Evolutionary conservation across 1,140 invertebrate species (phyloP).

Genomic region (Bilobella aurantiaca): DNA sequence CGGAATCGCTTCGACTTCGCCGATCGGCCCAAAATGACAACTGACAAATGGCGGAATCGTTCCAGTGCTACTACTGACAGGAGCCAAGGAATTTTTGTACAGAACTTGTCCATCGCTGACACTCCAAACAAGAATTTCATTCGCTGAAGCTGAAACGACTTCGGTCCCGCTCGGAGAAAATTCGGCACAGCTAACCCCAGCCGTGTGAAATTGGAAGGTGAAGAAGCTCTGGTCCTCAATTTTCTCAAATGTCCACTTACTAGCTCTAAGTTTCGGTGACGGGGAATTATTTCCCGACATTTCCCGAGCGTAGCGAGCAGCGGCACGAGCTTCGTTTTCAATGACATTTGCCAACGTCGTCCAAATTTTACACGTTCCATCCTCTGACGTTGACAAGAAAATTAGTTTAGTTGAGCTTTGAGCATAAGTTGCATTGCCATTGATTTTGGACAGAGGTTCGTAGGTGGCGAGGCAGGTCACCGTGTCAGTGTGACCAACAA

Average conservation of each 20-base stretch:
- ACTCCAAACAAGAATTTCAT: slow-evolving; percentile 30
- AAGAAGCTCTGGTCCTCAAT: slow-evolving; percentile 19
- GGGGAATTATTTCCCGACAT: slow-evolving; percentile 6
- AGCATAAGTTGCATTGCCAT: slow-evolving; percentile 5
- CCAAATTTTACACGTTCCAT: slow-evolving; percentile 47
- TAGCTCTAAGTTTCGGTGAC: slow-evolving; percentile 23
- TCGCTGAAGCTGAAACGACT: slow-evolving; percentile 23
- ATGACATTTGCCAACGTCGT: slow-evolving; percentile 36
- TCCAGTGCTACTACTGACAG: background rate
- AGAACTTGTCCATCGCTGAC: slow-evolving; percentile 18
- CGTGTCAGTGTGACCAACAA: slow-evolving; percentile 33
- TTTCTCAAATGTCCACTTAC: slow-evolving; percentile 18
- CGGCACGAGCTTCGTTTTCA: background rate
- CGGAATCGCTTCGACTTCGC: background rate
- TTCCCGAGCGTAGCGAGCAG: background rate
- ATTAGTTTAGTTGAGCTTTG: slow-evolving; percentile 13
- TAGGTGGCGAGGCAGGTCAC: slow-evolving; percentile 23
- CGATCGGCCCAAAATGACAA: slow-evolving; percentile 12
- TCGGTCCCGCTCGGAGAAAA: slow-evolving; percentile 19
- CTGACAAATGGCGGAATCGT: slow-evolving; percentile 13
- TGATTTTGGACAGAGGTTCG: background rate
- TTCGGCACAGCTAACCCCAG: slow-evolving; percentile 17
- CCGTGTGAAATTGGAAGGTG: slow-evolving; percentile 27
- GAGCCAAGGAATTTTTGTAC: background rate
- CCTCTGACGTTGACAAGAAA: slow-evolving; percentile 40